phyloP scores from a whole-genome alignment of 37 sponge, comb jelly and placozoan species.

The Amphimedon queenslandica region DNA sequence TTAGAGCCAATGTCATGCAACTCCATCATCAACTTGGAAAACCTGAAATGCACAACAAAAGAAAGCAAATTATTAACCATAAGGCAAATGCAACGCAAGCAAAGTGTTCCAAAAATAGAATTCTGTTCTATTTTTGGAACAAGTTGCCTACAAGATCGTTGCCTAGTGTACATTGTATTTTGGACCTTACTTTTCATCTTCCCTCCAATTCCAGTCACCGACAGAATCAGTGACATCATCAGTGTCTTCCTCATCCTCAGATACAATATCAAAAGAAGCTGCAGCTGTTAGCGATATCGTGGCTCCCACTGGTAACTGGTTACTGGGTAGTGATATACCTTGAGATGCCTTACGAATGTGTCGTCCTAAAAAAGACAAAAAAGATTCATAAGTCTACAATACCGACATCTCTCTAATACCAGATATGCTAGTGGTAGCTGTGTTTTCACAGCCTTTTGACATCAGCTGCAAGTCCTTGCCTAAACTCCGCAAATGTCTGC shows the following conservation, averaged over 20 bases:
- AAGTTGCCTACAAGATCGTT: no score
- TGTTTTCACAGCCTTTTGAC: no score
- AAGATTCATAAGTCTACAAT: no score
- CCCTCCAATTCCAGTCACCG: conserved; percentile 36
- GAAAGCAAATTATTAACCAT: neutral
- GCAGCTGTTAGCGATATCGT: neutral
- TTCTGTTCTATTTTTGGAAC: no score
- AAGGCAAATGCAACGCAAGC: no score
- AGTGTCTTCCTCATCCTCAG: conserved; percentile 17
- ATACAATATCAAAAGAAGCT: neutral
- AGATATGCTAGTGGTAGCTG: no score
- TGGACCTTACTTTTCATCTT: conserved; percentile 10
- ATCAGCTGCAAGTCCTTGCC: conserved; percentile 54
- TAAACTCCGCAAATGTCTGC: conserved; percentile 13
- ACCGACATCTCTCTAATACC: no score
- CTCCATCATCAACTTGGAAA: conserved; percentile 30
- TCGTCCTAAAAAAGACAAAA: neutral
- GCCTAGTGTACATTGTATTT: no score
- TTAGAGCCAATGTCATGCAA: conserved; percentile 36
- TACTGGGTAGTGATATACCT: neutral
- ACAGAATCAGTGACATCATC: neutral
- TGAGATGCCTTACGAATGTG: neutral
- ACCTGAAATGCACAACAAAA: conserved; percentile 16
- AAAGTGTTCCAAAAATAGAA: no score
- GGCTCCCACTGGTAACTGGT: neutral